phyloP scores from a whole-genome alignment of 2,797 vertebrate species.

The Atherinosoma microstoma region DNA sequence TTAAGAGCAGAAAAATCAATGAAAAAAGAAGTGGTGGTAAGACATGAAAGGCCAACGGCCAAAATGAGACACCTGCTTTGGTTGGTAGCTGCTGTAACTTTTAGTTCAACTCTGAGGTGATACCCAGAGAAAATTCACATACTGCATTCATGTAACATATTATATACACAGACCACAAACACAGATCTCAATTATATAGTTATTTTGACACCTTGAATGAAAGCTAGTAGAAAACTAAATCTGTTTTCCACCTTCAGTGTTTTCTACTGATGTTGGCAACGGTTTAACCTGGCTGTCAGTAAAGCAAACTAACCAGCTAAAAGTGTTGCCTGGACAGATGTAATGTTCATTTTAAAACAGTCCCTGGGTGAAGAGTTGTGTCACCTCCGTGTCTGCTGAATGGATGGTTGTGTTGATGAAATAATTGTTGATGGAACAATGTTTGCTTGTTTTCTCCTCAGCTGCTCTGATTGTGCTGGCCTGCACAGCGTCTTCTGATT shows the following conservation, averaged over 20 bases:
- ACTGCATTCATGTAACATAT: too few relatives aligned
- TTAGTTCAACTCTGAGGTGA: constrained; percentile 1
- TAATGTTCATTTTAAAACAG: background rate
- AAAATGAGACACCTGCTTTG: background rate
- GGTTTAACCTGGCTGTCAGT: too few relatives aligned
- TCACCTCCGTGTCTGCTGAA: background rate
- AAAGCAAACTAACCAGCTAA: background rate
- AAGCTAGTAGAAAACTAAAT: too few relatives aligned
- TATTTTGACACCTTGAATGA: too few relatives aligned
- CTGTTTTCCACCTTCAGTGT: too few relatives aligned
- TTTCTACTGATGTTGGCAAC: background rate
- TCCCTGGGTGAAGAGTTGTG: constrained; percentile 5
- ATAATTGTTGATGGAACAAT: background rate
- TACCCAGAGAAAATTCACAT: too few relatives aligned
- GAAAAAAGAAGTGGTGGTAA: constrained; percentile 14
- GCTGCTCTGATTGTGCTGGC: constrained; percentile 3
- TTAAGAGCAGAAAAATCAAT: background rate
- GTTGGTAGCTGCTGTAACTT: background rate
- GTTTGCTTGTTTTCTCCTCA: constrained; percentile 27
- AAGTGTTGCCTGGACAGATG: background rate
- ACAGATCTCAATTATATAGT: too few relatives aligned
- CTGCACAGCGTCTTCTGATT: background rate
- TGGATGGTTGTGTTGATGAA: constrained; percentile 3
- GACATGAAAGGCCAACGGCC: constrained; percentile 15
- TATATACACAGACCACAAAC: too few relatives aligned